Conservation (phyloP, 2,797 vertebrate species). For the Apogon talboti region DNA sequence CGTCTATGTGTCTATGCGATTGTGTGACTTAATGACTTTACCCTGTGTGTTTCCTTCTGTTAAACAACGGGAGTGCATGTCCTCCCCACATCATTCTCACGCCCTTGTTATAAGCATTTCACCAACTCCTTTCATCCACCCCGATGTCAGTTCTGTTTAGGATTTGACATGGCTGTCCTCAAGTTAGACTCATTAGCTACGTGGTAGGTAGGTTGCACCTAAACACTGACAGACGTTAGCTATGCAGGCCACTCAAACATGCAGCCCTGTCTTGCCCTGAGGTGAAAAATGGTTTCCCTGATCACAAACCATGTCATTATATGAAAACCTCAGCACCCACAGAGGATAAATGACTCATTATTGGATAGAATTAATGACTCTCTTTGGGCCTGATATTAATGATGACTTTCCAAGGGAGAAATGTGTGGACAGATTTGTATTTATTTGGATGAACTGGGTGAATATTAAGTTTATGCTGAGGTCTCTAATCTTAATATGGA, state of each 20-base stretch:
- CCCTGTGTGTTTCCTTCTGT: slow-evolving; percentile 67
- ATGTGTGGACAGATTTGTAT: slow-evolving; percentile 50
- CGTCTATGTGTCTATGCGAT: slow-evolving; percentile 22
- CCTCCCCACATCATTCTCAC: slow-evolving; percentile 66
- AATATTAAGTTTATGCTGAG: slow-evolving; percentile 41
- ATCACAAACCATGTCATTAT: slow-evolving; percentile 67
- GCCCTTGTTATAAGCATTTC: slow-evolving; percentile 61
- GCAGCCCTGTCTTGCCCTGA: slow-evolving; percentile 27
- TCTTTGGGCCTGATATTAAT: slow-evolving; percentile 39
- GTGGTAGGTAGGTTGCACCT: slow-evolving; percentile 60
- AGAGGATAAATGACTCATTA: slow-evolving; percentile 68
- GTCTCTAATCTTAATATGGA: slow-evolving; percentile 41
- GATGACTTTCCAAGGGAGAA: slow-evolving; percentile 42
- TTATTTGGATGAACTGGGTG: slow-evolving; percentile 41
- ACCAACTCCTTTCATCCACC: slow-evolving; percentile 47
- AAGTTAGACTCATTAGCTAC: slow-evolving; percentile 50
- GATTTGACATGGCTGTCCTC: slow-evolving; percentile 60
- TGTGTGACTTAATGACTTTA: slow-evolving; percentile 68
- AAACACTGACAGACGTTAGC: slow-evolving; percentile 53
- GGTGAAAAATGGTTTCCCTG: slow-evolving; percentile 61
- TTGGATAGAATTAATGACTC: slow-evolving; percentile 56
- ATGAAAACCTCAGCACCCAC: slow-evolving; percentile 49
- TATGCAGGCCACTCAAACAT: slow-evolving; percentile 43
- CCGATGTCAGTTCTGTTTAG: slow-evolving; percentile 59
- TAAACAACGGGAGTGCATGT: slow-evolving; percentile 38